Conservation (phyloP, 2,797 vertebrate species). For the Acanthiza pusilla region DNA sequence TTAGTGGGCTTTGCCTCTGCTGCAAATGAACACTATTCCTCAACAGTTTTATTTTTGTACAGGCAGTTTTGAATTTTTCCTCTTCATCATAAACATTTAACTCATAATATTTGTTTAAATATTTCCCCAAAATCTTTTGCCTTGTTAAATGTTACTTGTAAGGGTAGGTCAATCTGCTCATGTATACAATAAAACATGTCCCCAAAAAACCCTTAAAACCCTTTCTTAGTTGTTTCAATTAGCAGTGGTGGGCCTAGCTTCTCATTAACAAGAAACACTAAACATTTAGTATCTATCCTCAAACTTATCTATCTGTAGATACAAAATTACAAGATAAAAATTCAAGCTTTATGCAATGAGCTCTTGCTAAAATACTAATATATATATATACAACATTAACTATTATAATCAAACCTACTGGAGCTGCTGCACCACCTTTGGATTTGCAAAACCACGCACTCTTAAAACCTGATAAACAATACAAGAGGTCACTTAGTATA, state of each 20-base stretch:
- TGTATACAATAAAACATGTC: neutral
- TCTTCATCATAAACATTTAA: neutral
- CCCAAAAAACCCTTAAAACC: neutral
- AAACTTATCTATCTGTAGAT: neutral
- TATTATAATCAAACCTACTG: neutral
- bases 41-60: neutral
- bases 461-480: neutral
- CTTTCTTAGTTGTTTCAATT: neutral
- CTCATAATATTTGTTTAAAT: neutral
- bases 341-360: neutral
- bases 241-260: neutral
- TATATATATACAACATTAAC: neutral
- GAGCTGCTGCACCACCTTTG: neutral
- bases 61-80: neutral
- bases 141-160: neutral
- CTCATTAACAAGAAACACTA: conserved; percentile 38
- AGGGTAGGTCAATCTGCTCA: neutral
- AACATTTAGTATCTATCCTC: neutral
- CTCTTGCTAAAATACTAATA: neutral
- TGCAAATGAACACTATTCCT: neutral
- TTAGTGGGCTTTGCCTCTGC: neutral
- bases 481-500: neutral
- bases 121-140: neutral
- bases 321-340: neutral
- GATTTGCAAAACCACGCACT: neutral